Evolutionary conservation across 2,888 invertebrate species (phyloP).

Genomic region (Graphium colonna): DNA sequence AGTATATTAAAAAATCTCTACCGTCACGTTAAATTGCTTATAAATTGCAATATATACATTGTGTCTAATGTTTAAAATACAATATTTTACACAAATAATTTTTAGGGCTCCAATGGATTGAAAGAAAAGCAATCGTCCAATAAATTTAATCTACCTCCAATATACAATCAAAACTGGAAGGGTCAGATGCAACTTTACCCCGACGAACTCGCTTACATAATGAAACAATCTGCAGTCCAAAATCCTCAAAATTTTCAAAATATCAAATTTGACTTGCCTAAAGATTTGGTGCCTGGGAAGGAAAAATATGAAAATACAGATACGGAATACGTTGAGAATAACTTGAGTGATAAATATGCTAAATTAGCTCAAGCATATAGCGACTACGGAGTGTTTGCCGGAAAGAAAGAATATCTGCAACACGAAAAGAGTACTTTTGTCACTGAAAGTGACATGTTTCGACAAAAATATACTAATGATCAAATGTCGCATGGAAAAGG

Average conservation of each 20-base stretch:
- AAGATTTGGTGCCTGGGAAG: conserved; percentile 29
- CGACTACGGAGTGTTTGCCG: conserved; percentile 63
- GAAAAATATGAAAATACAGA: conserved; percentile 40
- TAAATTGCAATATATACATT: too few relatives aligned
- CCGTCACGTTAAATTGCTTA: too few relatives aligned
- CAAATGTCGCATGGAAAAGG: conserved; percentile 2
- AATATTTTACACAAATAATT: neutral
- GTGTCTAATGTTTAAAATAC: too few relatives aligned
- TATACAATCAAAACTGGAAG: conserved; percentile 59
- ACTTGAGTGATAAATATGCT: conserved; percentile 46
- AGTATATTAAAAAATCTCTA: too few relatives aligned
- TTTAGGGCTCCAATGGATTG: conserved; percentile 1
- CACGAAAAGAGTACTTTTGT: conserved; percentile 34
- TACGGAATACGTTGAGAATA: conserved; percentile 55
- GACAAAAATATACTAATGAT: conserved; percentile 5
- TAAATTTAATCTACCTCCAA: conserved; percentile 28
- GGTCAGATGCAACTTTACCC: conserved; percentile 58
- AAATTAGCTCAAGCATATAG: conserved; percentile 66
- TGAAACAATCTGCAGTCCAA: conserved; percentile 40
- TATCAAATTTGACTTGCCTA: conserved; percentile 32
- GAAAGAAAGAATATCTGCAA: conserved; percentile 40
- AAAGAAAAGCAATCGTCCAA: neutral
- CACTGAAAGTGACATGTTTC: conserved; percentile 28
- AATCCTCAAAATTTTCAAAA: conserved; percentile 24
- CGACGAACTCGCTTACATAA: conserved; percentile 53